Conservation (phyloP, 2,888 invertebrate species). For the Ceraclea dissimilis region DNA sequence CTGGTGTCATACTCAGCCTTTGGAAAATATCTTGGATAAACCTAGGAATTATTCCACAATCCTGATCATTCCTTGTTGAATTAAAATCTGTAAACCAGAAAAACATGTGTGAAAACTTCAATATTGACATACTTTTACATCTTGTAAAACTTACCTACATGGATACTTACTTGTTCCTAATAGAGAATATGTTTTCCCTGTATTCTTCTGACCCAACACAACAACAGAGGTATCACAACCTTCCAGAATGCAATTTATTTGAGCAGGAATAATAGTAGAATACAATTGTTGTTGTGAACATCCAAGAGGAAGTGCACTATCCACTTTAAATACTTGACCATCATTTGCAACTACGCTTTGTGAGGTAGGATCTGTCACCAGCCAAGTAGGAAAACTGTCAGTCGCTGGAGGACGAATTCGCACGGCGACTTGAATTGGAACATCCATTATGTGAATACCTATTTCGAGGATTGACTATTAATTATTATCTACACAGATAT, state of each 20-base stretch:
- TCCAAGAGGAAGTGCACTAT: conserved; percentile 35
- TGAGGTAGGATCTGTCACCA: conserved; percentile 52
- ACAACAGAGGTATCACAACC: conserved; percentile 71
- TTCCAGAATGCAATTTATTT: conserved; percentile 60
- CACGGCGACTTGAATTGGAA: conserved; percentile 65
- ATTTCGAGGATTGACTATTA: too few relatives aligned
- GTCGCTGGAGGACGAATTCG: conserved; percentile 55
- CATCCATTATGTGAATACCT: conserved; percentile 64
- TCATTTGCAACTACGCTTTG: conserved; percentile 54
- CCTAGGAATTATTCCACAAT: conserved; percentile 64
- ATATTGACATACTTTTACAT: too few relatives aligned
- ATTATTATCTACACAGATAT: too few relatives aligned
- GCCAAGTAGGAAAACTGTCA: conserved; percentile 49
- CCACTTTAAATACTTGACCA: conserved; percentile 50
- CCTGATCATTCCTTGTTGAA: conserved; percentile 55
- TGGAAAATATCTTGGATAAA: conserved; percentile 65
- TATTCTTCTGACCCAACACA: conserved; percentile 57
- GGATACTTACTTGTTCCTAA: conserved; percentile 59
- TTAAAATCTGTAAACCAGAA: conserved; percentile 41
- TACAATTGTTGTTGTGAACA: conserved; percentile 37
- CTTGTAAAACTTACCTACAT: not conserved
- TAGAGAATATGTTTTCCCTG: conserved; percentile 67
- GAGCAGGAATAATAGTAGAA: conserved; percentile 55
- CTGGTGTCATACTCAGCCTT: conserved; percentile 55
- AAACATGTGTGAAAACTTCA: not conserved